Percentiles rank a stretch among this genome's conserved stretches.
Evolutionary conservation across 2,797 vertebrate species (phyloP).

Genomic region (Macropus fuliginosus): DNA sequence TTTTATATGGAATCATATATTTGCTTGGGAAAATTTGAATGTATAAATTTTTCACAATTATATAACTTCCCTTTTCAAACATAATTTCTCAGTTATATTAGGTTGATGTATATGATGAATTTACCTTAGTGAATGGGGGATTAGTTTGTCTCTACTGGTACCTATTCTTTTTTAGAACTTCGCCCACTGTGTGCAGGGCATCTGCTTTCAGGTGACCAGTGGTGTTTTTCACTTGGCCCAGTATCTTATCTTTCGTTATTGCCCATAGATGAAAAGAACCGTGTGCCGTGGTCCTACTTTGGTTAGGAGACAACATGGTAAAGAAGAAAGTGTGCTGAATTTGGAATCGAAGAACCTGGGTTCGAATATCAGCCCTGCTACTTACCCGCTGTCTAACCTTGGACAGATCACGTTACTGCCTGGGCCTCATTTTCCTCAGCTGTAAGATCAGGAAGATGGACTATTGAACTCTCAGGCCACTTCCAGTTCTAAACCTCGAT

Average conservation of each 20-base stretch:
- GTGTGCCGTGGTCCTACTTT: slow-evolving; percentile 84
- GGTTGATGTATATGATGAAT: slow-evolving; percentile 84
- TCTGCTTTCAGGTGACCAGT: slow-evolving; percentile 88
- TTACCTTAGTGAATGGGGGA: slow-evolving; percentile 84
- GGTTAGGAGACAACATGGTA: neutral
- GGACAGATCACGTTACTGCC: neutral
- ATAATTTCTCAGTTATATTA: slow-evolving; percentile 82
- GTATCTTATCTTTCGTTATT: slow-evolving; percentile 82
- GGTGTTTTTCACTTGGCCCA: slow-evolving; percentile 88
- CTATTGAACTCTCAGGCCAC: neutral
- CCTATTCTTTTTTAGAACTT: slow-evolving; percentile 78
- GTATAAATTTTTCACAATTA: slow-evolving; percentile 70
- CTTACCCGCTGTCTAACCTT: neutral
- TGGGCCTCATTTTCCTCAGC: neutral
- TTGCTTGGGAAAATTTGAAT: neutral
- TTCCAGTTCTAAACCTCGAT: neutral
- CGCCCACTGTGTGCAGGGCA: slow-evolving; percentile 83
- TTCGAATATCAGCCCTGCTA: neutral
- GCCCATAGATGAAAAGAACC: slow-evolving; percentile 88
- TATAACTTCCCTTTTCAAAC: slow-evolving; percentile 84
- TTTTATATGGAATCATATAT: neutral
- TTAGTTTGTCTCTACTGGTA: slow-evolving; percentile 80
- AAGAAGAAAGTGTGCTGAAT: neutral
- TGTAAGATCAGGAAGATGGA: neutral
- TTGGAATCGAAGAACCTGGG: neutral